A percentile compares a stretch with the other conserved stretches of the same genome.
Evolutionary conservation across 2,888 invertebrate genomes (phyloP).

Genomic region (Strigamia maritima): DNA sequence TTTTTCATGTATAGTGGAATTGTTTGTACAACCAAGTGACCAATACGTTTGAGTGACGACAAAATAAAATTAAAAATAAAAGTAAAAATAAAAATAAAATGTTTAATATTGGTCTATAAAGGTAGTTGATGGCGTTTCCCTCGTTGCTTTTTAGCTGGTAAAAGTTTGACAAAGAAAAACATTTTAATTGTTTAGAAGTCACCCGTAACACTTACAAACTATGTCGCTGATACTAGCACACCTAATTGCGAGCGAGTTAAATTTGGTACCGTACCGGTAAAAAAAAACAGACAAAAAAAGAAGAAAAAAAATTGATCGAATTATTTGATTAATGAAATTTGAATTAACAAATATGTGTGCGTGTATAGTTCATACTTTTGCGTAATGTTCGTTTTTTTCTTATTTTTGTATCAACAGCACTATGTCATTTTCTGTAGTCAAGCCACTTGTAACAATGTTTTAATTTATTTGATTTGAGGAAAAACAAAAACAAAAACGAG

Average conservation of each 20-base stretch:
- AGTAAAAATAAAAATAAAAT: slow-evolving; percentile 1
- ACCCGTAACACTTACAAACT: background rate
- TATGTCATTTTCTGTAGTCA: background rate
- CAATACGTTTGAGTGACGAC: background rate
- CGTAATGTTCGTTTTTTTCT: background rate
- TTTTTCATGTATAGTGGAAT: background rate
- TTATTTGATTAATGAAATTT: too few relatives aligned
- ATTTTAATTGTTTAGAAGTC: background rate
- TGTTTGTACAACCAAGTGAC: background rate
- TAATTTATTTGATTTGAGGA: too few relatives aligned
- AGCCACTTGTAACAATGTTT: background rate
- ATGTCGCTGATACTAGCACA: slow-evolving; percentile 1
- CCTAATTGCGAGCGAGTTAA: too few relatives aligned
- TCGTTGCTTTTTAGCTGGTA: background rate
- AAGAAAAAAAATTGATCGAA: background rate
- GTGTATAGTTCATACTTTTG: slow-evolving; percentile 28
- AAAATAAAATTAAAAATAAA: background rate
- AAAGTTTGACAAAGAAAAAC: background rate
- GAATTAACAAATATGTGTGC: background rate
- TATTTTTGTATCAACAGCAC: slow-evolving; percentile 28
- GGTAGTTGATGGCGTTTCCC: background rate
- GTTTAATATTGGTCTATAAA: background rate
- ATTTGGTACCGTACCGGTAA: too few relatives aligned
- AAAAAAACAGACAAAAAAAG: background rate
- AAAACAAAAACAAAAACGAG: too few relatives aligned